Evolutionary conservation across 2,888 invertebrate species (phyloP).

Genomic region (Poecilobothrus nobilitatus): DNA sequence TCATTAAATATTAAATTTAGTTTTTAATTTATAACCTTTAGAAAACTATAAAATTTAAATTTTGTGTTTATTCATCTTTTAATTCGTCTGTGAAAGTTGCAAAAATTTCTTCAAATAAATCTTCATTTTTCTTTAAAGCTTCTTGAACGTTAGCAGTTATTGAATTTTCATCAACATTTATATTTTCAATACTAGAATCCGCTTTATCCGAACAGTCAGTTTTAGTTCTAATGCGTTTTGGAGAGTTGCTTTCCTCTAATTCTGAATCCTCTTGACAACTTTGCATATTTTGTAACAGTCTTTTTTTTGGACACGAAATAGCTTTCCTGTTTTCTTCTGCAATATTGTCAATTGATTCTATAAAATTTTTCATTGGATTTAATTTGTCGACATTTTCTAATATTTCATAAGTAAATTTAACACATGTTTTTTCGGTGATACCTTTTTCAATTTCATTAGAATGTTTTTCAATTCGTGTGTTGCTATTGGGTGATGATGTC

Average conservation of each 20-base stretch:
- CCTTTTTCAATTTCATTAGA: too few species aligned
- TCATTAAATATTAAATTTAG: too few species aligned
- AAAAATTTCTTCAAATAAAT: constrained; percentile 12
- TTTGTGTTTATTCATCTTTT: constrained; percentile 14
- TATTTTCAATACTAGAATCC: not conserved
- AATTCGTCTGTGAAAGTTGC: constrained; percentile 17
- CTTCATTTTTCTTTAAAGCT: constrained; percentile 8
- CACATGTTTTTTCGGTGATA: too few species aligned
- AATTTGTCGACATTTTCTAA: too few species aligned
- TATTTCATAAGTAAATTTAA: too few species aligned
- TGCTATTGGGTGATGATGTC: too few species aligned
- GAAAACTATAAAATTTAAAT: too few species aligned
- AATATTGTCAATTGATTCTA: not conserved
- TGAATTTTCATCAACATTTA: not conserved
- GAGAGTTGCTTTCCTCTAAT: not conserved
- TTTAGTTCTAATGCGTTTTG: not conserved
- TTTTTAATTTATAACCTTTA: too few species aligned
- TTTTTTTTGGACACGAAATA: not conserved
- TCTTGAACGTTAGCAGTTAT: too few species aligned
- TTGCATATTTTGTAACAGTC: not conserved
- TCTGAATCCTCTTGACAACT: not conserved
- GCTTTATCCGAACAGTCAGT: not conserved
- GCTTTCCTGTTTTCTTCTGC: not conserved
- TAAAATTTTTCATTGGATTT: not conserved
- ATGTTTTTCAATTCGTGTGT: too few species aligned